Base-by-base conservation (phyloP, 2,797 vertebrate species). In the Discoglossus pictus region DNA sequence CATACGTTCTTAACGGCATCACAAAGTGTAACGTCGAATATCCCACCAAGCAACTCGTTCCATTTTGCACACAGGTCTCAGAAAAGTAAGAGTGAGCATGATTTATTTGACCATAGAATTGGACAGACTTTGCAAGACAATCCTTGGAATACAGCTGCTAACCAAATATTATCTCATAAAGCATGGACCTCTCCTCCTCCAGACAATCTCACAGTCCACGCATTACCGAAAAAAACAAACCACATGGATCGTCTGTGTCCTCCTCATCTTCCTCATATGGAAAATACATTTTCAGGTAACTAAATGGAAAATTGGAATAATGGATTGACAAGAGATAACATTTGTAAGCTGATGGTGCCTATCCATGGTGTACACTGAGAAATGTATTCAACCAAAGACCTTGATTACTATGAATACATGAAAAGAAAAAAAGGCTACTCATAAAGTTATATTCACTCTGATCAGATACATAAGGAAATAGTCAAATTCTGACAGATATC, bases 81-180 rank as follows among this genome's bases (percentile, higher is more conserved):
- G 76, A 93, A 92, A 67, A 90, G 88, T 67, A 87, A 76, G 67
- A 92, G 89, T 24, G 90, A 93, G 64, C 88, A 92, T 40, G 88
- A 89, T 62, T 79, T 93, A 55, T 81, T 88, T 76, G 84, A 85
- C 73, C 80, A 80, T 68, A 87, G 80, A 74, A 78, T 71, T 24
- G 87, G 81, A 54, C 87, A 83, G 36, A 21, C 55, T 17, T 74
- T 79, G 43, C 63, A 79, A 16, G 75, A 82, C 20, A 74, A 79
- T 46, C 43, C 80, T 12, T 89, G 89, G 88, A 87, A 79, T 60
- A 59, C 76, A 35, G 79, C 86, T 27, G 80, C 83, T 39, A 86
- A 76, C 38, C 86, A 86, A 58, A 69, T 84, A 40, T 71, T 84
- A 47, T 78, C 82, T 51, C 86, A 81, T 68, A 88, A 88, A 77